Base-by-base conservation (phyloP, 1,140 invertebrate genomes). In the Telenomus remus region DNA sequence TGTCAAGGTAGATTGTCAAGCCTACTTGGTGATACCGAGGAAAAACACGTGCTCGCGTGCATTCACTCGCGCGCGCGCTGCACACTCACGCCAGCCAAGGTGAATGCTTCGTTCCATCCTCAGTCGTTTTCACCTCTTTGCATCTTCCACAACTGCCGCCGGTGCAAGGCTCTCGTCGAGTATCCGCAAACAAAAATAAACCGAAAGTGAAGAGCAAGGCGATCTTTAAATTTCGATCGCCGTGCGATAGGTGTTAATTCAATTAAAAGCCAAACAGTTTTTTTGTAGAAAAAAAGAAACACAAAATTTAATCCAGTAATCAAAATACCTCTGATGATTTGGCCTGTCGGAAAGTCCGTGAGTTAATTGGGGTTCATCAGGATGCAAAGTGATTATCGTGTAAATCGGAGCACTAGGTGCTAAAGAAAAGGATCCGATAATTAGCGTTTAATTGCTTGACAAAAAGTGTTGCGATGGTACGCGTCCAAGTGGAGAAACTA, bases 51-150 rank as follows among this genome's bases (percentile, higher is more conserved):
- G 48, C 49, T 60, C 60, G 60, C 51, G 39, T 53, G 34, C 75
- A 70, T 51, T 79, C 70, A 78, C 47, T 80, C 54, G 79, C 77
- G 78, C 77, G 78, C 77, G 80, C 61, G 19, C 42, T 72, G 71
- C 57, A 80, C 59, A 79, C 72, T 71, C 63, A 65, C 78, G 70
- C 8, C 57, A 80, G 54, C 49, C 65, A 83, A 83, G 82, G 83
- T 84, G 83, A 81, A 83, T 71, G 82, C 63, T 80, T 80, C 79
- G 47, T 27, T 34, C 74, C 64, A 53, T 78, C 71, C 75, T 83
- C 83, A 84, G 84, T 85, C 78, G 82, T 68, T 81, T 78, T 81
- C 78, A 80, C 79, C 73, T 81, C 79, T 69, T 84, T 82, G 81
- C 51, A 47, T 79, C 79, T 63, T 81, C 51, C 77, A 80, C 60